Base-by-base conservation (phyloP, 2,113 vertebrate genomes). In the Aramus guarauna region DNA sequence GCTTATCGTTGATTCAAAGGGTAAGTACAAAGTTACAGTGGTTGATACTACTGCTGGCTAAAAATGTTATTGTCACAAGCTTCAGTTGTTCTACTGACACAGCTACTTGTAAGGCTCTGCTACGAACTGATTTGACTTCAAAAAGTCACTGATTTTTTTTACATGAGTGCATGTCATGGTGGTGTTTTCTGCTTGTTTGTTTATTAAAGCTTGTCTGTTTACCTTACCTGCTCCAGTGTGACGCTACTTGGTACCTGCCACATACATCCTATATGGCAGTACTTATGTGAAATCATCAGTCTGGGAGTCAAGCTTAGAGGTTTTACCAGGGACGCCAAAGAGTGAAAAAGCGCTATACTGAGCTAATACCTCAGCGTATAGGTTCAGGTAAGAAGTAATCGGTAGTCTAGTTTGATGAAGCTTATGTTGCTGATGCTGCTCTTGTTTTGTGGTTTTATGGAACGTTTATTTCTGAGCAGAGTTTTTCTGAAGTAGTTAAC, bases 161-260 rank as follows among this genome's bases (percentile, higher is more conserved):
- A 22, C 5, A 6, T 18, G 17, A 2, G 5, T 76, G 15, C 15
- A 7, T 63, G 29, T 59, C 14, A 4, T 37, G 0, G 0, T 82
- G 56, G 34, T 58, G 14, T 45, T 58, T 88, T 58, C 48, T 76
- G 23, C 16, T 37, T 34, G 18, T 56, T 58, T 76, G 22, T 76
- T 75, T 75, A 7, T 48, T 55, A 68, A 69, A 63, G 18, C 55
- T 36, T 13, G 6, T 80, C 32, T 50, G 30, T 26, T 48, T 66
- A 24, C 53, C 53, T 60, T 60, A 29, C 22, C 11, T 39, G n/a
- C 30, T 41, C 11, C 29, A 5, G 23, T 30, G 59, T 6, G 11
- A 18, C 27, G 6, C 24, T 60, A 3, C 29, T 81, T 36, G n/a
- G 32, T 63, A 21, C 55, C 48, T 56, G n/a, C 27, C 5, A 7